phyloP scores from a whole-genome alignment of 1,140 invertebrate genomes.

The Venturia canescens region DNA sequence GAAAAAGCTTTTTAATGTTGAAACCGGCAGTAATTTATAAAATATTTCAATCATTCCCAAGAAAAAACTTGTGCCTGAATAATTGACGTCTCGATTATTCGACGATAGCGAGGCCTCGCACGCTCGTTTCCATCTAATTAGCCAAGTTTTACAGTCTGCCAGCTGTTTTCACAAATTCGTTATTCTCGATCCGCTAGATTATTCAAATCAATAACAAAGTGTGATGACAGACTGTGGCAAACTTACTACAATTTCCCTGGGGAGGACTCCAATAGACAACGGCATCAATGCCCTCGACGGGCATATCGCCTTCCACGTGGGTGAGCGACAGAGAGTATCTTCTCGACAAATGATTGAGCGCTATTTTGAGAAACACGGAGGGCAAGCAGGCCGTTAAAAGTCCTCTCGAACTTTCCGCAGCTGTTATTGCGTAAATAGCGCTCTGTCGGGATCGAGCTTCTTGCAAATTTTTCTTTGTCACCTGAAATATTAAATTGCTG shows the following conservation, averaged over 20 bases:
- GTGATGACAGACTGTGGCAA: not conserved
- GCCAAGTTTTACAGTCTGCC: too few species aligned
- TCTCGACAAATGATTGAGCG: constrained; percentile 84
- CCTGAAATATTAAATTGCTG: constrained; percentile 63
- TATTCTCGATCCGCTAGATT: not conserved
- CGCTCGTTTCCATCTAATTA: too few species aligned
- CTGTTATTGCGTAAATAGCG: constrained; percentile 82
- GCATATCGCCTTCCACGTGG: constrained; percentile 81
- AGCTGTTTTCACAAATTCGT: too few species aligned
- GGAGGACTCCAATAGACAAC: constrained; percentile 88
- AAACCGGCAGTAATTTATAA: too few species aligned
- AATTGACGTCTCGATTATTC: too few species aligned
- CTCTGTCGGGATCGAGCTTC: constrained; percentile 81
- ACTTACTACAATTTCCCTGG: constrained; percentile 88
- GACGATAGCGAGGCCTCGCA: too few species aligned
- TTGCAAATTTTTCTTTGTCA: constrained; percentile 79
- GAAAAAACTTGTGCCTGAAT: too few species aligned
- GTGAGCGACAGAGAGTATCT: constrained; percentile 85
- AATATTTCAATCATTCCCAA: too few species aligned
- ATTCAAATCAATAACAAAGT: not conserved
- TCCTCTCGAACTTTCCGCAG: constrained; percentile 82
- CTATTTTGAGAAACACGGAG: constrained; percentile 81
- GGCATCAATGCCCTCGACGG: constrained; percentile 83
- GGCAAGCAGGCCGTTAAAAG: constrained; percentile 83
- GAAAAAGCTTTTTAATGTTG: too few species aligned